These are phyloP conservation scores for Busseola fusca DNA, from an alignment of 2,888 invertebrate genomes.

Conservation along the genomic window DNA sequence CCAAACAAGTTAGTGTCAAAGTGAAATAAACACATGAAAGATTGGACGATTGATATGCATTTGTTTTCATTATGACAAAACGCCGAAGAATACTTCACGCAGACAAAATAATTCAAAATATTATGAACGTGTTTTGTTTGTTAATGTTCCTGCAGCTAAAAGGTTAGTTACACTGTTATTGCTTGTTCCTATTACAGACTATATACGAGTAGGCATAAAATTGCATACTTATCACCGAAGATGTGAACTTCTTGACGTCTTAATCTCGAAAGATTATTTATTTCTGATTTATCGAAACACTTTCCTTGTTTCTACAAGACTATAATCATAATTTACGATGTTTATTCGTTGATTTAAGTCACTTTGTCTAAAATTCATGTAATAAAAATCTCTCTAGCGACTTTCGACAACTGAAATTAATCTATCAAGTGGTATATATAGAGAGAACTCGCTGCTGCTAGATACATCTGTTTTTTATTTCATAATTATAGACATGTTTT, in stretches of 20 bases:
- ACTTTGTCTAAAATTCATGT: slow-evolving; percentile 14
- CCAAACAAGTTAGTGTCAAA: slow-evolving; percentile 22
- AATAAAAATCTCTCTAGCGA: background rate
- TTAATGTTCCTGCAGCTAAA: slow-evolving; percentile 86
- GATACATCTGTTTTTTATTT: background rate
- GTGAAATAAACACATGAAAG: slow-evolving; percentile 70
- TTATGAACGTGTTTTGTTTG: slow-evolving; percentile 84
- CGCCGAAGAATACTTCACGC: slow-evolving; percentile 86
- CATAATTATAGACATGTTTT: background rate
- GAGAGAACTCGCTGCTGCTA: background rate
- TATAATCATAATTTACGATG: slow-evolving; percentile 8
- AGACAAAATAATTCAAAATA: slow-evolving; percentile 86
- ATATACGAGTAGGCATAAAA: background rate
- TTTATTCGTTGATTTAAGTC: background rate
- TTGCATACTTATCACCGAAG: slow-evolving; percentile 21
- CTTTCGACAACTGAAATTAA: background rate
- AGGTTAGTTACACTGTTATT: slow-evolving; percentile 68
- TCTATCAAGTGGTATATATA: background rate
- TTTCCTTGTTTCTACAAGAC: background rate
- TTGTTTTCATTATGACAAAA: slow-evolving; percentile 88
- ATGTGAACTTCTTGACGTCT: slow-evolving; percentile 43
- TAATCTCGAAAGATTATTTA: slow-evolving; percentile 10
- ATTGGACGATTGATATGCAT: slow-evolving; percentile 65
- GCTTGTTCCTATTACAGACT: background rate
- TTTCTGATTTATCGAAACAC: slow-evolving; percentile 10